phyloP scores from a whole-genome alignment of 2,888 invertebrate species.

The Drosophila flavopinicola region DNA sequence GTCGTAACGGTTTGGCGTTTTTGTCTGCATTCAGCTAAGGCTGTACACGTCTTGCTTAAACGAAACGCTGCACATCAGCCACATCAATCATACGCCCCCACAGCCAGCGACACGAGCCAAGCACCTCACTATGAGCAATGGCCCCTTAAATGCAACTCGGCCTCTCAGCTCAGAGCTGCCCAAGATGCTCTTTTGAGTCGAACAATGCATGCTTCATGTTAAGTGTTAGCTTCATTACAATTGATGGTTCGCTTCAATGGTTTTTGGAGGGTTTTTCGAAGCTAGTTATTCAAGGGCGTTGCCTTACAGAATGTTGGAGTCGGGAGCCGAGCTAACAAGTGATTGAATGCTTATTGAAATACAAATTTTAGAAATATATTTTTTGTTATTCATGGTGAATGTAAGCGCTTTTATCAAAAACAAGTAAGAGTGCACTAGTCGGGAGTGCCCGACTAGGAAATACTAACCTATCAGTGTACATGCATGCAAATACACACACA shows the following conservation, averaged over 20 bases:
- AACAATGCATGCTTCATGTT: constrained; percentile 8
- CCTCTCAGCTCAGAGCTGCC: constrained; percentile 33
- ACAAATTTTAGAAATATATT: background rate
- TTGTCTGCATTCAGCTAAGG: constrained; percentile 54
- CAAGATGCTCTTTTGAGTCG: constrained; percentile 6
- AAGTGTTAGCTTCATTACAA: constrained; percentile 9
- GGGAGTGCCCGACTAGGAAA: no score
- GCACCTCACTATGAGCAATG: constrained; percentile 36
- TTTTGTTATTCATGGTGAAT: no score
- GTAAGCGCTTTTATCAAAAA: no score
- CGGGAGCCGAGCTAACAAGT: background rate
- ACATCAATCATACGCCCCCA: constrained; percentile 70
- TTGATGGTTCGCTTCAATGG: constrained; percentile 4
- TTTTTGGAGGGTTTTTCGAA: background rate
- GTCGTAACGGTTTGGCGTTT: constrained; percentile 63
- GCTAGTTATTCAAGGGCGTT: constrained; percentile 8
- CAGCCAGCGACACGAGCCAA: constrained; percentile 48
- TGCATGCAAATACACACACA: no score
- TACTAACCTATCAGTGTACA: no score
- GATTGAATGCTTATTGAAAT: background rate
- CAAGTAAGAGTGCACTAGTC: no score
- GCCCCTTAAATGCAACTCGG: constrained; percentile 43
- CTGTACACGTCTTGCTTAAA: constrained; percentile 45
- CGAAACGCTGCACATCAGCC: constrained; percentile 59
- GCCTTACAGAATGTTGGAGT: constrained; percentile 5